A percentile compares a stretch with the other conserved stretches of the same genome.
phyloP scores from a whole-genome alignment of 2,888 invertebrate species.

The Sarcophaga carnaria region DNA sequence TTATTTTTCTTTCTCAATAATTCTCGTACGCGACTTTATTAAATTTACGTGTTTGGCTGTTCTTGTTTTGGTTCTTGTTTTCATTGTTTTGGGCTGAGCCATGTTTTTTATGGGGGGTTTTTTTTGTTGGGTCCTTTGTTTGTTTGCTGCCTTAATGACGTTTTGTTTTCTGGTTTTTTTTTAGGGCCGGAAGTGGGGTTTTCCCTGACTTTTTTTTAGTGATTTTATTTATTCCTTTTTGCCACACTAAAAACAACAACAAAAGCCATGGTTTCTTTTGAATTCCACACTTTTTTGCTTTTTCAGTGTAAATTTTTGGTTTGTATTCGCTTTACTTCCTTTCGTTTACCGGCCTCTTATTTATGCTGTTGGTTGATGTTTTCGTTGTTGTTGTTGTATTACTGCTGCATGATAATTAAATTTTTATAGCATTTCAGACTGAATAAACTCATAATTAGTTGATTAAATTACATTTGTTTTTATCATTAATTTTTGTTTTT shows the following conservation, averaged over 20 bases:
- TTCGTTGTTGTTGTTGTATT: background rate
- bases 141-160: slow-evolving; percentile 11
- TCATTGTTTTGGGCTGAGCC: too few relatives aligned
- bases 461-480: slow-evolving; percentile 59
- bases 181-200: slow-evolving; percentile 29
- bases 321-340: background rate
- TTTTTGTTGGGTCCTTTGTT: background rate
- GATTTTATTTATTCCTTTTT: background rate
- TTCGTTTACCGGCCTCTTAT: background rate
- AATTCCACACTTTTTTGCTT: background rate
- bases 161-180: slow-evolving; percentile 19
- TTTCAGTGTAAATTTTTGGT: background rate
- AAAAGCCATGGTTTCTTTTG: too few relatives aligned
- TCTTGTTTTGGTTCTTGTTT: background rate
- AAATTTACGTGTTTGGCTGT: slow-evolving; percentile 36
- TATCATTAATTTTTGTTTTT: too few relatives aligned
- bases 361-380: too few relatives aligned
- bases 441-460: slow-evolving; percentile 54
- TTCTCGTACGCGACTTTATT: slow-evolving; percentile 34
- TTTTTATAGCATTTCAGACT: slow-evolving; percentile 39
- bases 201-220: background rate
- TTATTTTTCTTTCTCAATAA: slow-evolving; percentile 9
- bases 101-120: background rate
- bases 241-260: background rate
- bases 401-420: slow-evolving; percentile 55